Conservation (phyloP, 1,140 invertebrate species). For the Drosophila sechellia region DNA sequence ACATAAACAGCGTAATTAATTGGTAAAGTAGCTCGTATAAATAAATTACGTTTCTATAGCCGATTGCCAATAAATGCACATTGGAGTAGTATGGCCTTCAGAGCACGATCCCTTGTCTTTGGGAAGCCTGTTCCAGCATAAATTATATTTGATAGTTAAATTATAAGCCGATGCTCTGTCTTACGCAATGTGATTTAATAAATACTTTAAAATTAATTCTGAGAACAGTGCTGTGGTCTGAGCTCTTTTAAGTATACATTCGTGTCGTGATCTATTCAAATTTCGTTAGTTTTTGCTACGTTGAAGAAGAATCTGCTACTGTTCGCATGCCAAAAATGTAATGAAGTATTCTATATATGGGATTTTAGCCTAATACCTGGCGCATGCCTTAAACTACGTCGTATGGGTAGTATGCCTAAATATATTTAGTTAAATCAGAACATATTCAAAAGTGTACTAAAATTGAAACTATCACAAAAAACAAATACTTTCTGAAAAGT, state of each 20-base stretch:
- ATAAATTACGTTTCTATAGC: conserved; percentile 46
- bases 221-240: conserved; percentile 38
- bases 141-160: conserved; percentile 29
- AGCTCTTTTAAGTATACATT: conserved; percentile 48
- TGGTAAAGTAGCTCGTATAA: conserved; percentile 20
- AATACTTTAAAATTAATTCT: conserved; percentile 46
- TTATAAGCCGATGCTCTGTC: conserved; percentile 30
- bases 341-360: conserved; percentile 37
- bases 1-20: conserved; percentile 46
- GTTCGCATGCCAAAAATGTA: conserved; percentile 64
- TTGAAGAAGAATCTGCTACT: conserved; percentile 51
- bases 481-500: conserved; percentile 71
- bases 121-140: conserved; percentile 14
- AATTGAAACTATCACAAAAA: conserved; percentile 83
- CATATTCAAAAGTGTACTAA: conserved; percentile 63
- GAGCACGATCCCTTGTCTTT: conserved; percentile 3
- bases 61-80: conserved; percentile 27
- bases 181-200: conserved; percentile 34
- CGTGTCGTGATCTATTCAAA: conserved; percentile 41
- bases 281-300: conserved; percentile 55
- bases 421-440: conserved; percentile 64
- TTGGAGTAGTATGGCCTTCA: conserved; percentile 29
- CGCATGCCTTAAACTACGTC: conserved; percentile 67
- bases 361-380: conserved; percentile 63
- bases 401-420: conserved; percentile 56